Evolutionary conservation across 2,113 vertebrate species (phyloP), one percentile per base, ranked within the genome.

Genomic region (Catharus bicknelli): DNA sequence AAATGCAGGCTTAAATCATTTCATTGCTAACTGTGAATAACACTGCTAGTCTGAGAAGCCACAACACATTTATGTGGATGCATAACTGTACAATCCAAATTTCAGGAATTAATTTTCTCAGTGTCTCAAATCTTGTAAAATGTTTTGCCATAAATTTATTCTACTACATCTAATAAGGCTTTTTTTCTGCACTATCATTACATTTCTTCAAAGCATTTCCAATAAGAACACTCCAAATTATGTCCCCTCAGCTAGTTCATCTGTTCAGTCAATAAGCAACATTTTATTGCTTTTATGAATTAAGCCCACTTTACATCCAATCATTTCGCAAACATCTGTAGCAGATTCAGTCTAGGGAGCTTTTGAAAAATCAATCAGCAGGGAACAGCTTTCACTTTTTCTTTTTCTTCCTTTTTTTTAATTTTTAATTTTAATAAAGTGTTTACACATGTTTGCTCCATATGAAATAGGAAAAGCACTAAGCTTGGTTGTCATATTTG

Each of bases 261-360:
- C 97, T 97, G 97, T 87, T 97, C 97, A 97, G 97, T 97, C 97
- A 97, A 96, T 96, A 97, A 97, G 96, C 94, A 95, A 85, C 96
- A 27, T 96, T 97, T 97, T 97, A 97, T 96, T 95, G 97, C 97
- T 97, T 98, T 98, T 97, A 98, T 98, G 97, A 98, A 97, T 98
- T 97, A 97, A 97, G 90, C 95, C 96, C 96, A 95, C 97, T 97
- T 97, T 96, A 96, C 97, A 95, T 94, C 97, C 97, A 96, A 97
- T 97, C 96, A 96, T 96, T 97, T 97, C 95, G 96, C 96, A 97
- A 97, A 98, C 97, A 98, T 98, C 97, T 97, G 97, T 96, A 98
- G 95, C 93, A 27, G 20, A 96, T 95, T 94, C 96, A 96, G 97
- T 95, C 97, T 95, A 83, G 97, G 98, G 98, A 97, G 98, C 97